Evolutionary conservation across 2,113 vertebrate species (phyloP), one percentile per base, ranked within the genome.

Genomic region (Lipotes vexillifer): DNA sequence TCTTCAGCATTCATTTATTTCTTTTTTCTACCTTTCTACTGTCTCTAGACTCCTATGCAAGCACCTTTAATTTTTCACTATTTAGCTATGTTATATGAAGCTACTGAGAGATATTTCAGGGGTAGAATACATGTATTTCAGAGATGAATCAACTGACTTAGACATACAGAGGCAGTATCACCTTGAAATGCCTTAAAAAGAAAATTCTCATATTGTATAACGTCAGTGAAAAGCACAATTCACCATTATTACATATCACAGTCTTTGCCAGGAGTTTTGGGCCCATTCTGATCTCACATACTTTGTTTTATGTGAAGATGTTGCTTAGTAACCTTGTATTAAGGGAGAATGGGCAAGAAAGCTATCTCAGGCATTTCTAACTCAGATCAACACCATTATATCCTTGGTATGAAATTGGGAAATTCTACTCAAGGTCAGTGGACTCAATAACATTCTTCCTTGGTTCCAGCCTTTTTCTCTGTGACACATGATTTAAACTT

Each of bases 251-350:
- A 83, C 31, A 61, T 88, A 65, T 71, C 49, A 27, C 12, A 80
- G 83, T 87, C 93, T 89, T 95, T 88, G 12, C 80, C 88, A 93
- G 96, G 92, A 93, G 25, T 95, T 90, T 17, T 95, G 93, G 46
- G 74, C 38, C 90, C 49, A 84, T n/a, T 77, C 44, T 92, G 83
- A 95, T 66, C 80, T 83, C 89, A 90, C 92, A 2, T 97, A 83
- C 38, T 97, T 96, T 97, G 95, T 96, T 97, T 93, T 95, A 92
- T 97, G 83, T 92, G 92, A 95, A 95, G 74, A 77, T 96, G 97
- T 97, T 98, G 97, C 97, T 94, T 83, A 92, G 97, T 97, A 97
- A 97, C 97, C 80, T 96, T 92, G 69, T 96, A 75, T 97, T 93
- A 97, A 96, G 90, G 75, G 36, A 89, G 57, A 97, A 96, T 96